Percentiles rank a stretch among this genome's conserved stretches.
These are phyloP conservation scores for Xiphias gladius DNA, from an alignment of 2,113 vertebrate species.

Conservation along the genomic window DNA sequence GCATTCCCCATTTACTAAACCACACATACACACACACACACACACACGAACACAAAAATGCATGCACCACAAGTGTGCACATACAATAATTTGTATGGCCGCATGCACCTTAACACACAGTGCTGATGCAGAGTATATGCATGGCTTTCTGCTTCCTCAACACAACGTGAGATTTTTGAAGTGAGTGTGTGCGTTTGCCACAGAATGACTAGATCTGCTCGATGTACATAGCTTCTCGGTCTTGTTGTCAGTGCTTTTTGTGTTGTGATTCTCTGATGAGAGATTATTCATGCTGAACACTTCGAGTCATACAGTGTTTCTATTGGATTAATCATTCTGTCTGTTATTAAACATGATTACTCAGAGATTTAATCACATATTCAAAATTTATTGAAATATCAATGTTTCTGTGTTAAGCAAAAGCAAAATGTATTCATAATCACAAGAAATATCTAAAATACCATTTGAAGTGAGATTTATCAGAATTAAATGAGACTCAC, in stretches of 20 bases:
- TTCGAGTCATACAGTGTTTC: background rate
- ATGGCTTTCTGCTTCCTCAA: background rate
- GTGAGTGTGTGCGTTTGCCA: background rate
- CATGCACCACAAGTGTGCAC: background rate
- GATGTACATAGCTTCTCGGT: background rate
- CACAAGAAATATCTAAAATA: background rate
- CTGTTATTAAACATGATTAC: too few relatives aligned
- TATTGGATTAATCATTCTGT: background rate
- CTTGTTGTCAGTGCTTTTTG: background rate
- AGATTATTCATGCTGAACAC: background rate
- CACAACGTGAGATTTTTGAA: background rate
- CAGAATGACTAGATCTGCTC: background rate
- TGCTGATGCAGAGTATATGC: background rate
- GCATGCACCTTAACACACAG: background rate
- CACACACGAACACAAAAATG: background rate
- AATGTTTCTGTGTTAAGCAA: too few relatives aligned
- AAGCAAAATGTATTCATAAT: background rate
- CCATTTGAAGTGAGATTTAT: background rate
- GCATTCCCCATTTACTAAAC: background rate
- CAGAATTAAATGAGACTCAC: background rate
- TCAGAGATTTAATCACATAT: background rate
- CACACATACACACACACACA: background rate
- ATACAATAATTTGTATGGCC: background rate
- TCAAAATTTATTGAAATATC: background rate
- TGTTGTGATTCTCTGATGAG: background rate